Evolutionary conservation across 2,797 vertebrate species (phyloP), one percentile per base, ranked within the genome.

Genomic region (Sarcoramphus papa): DNA sequence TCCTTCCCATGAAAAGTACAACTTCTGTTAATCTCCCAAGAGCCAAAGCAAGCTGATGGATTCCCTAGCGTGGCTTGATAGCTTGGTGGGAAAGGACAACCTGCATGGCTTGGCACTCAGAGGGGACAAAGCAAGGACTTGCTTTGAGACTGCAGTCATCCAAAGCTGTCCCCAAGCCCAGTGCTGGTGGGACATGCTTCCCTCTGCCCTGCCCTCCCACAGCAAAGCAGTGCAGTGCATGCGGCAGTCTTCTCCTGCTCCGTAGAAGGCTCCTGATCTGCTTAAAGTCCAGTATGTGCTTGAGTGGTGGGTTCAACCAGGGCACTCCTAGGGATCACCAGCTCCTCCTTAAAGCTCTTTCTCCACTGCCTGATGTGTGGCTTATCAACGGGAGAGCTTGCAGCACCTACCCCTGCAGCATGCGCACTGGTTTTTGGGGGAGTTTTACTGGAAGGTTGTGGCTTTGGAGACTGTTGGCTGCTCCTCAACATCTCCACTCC

Each of bases 391-490:
- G 14, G 37, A 94, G 8, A 51, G 13, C 33, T 33, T 72, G 20
- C 45, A 82, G 8, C 35, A 19, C 17, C 45, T 13, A 1, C 12
- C 5, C 21, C 43, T 82, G 53, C 24, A 69, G 25, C 31, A 13
- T 4, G 12, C 1, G 1, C 28, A 7, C 9, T 68, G 53, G 0
- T 17, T 1, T 79, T n/a, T 1, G 5, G 7, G 22, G 17, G 1
- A 4, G 2, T 22, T 69, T 78, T 19, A 22, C 7, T 20, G 45
- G 31, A 50, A 2, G 8, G 2, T 8, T 72, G 10, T 65, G 43
- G 17, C 7, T 88, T 86, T 65, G 68, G 48, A 73, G 68, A 7
- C n/a, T 30, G 7, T 33, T 53, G 37, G 7, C 30, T 48, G 15
- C 20, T 69, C n/a, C 8, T 54, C 56, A 31, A 2, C 20, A 47